Evolutionary conservation across 2,797 vertebrate genomes (phyloP).

Genomic region (Discoglossus pictus): DNA sequence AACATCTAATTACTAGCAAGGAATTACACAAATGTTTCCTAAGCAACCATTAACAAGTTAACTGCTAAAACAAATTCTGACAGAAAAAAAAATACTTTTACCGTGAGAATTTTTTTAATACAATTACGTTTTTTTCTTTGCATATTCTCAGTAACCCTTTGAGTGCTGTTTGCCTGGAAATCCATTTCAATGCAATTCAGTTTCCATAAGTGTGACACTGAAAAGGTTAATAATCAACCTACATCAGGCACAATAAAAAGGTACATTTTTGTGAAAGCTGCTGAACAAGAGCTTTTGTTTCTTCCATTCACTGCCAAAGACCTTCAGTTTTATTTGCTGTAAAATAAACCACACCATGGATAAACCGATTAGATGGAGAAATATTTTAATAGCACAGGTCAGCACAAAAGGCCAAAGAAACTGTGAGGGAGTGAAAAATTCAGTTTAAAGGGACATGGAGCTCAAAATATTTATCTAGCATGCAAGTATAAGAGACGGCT

Average conservation of each 20-base stretch:
- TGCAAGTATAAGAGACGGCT: no score
- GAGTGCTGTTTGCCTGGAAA: neutral
- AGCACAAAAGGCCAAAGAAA: conserved; percentile 4
- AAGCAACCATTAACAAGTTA: conserved; percentile 35
- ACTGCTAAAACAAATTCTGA: neutral
- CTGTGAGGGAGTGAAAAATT: no score
- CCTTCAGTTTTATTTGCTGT: conserved; percentile 3
- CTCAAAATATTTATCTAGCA: no score
- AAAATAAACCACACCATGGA: conserved; percentile 21
- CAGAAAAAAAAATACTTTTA: neutral
- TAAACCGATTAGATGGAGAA: conserved; percentile 21
- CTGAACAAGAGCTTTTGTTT: conserved; percentile 40
- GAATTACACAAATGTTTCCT: conserved; percentile 30
- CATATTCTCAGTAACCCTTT: neutral
- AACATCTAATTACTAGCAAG: conserved; percentile 35
- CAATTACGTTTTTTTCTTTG: no score
- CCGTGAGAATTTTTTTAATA: conserved; percentile 1
- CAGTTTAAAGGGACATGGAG: no score
- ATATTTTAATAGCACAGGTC: conserved; percentile 25
- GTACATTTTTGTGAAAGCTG: conserved; percentile 10
- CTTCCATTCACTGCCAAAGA: conserved; percentile 15
- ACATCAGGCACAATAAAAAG: conserved; percentile 1
- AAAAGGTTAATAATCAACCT: conserved; percentile 16
- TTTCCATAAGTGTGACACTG: neutral
- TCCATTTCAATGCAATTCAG: conserved; percentile 16